Evolutionary conservation across 1,140 invertebrate species (phyloP), one percentile per base, ranked within the genome.

Genomic region (Stegodyphus mimosarum): DNA sequence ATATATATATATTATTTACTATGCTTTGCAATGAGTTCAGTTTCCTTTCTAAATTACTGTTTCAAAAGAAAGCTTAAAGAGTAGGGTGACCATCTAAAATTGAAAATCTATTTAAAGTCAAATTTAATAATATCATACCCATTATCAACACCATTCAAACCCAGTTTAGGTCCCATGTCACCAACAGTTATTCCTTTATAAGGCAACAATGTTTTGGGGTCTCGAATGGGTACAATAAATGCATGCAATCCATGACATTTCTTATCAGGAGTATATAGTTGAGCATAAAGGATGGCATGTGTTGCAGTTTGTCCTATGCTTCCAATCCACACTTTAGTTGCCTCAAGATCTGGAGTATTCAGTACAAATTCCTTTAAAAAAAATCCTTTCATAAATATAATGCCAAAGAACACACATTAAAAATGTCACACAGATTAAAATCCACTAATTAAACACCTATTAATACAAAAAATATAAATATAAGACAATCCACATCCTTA

Each of bases 291-390:
- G 75, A 97, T 90, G 1, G 95, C 95, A 89, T 98, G 94, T 0
- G 96, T 98, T 79, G 95, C 95, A 48, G 94, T 94, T 93, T 98
- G 94, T 81, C 95, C 95, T 91, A 98, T 92, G 91, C 95, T 95
- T 88, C 96, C 96, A 88, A 95, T 93, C 97, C 97, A 99, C 90
- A 96, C 97, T 92, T 99, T 99, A 66, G 96, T 95, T 52, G 97
- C 96, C 91, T 98, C 94, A 91, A 98, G 96, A 91, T 97, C 95
- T 0, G 97, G 96, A 1, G 97, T 96, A 89, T 98, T 94, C 9
- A 99, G 92, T 18, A 98, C 92, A 91, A 98, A 99, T 90, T 94
- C 93, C 91, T 95, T 91, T 60, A 86, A 77, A 49, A 49, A 18
- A 67, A 67, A 33, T 33, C 33, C 33, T 33, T 33, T 33, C 33